Percentiles rank a stretch among this genome's conserved stretches.
phyloP scores from a whole-genome alignment of 1,140 invertebrate genomes.

The Drosophila bipectinata region DNA sequence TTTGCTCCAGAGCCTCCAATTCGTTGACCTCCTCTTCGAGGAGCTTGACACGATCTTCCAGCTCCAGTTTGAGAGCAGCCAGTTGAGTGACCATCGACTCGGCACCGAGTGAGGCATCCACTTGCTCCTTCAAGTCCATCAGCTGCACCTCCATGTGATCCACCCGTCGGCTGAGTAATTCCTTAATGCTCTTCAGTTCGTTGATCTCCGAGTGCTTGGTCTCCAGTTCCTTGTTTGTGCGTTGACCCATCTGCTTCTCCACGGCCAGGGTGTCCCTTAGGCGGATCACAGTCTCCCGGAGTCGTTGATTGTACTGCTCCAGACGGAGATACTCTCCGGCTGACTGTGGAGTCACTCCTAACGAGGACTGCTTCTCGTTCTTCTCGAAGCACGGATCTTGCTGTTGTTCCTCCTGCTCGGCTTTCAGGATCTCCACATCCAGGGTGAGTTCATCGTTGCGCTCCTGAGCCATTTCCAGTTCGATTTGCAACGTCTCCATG shows the following conservation, averaged over 20 bases:
- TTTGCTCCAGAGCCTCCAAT: constrained; percentile 91
- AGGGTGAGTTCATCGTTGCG: constrained; percentile 95
- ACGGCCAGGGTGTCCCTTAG: constrained; percentile 96
- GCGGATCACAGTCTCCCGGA: constrained; percentile 96
- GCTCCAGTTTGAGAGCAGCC: constrained; percentile 94
- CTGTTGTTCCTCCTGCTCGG: constrained; percentile 88
- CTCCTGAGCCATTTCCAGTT: constrained; percentile 94
- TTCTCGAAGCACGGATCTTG: constrained; percentile 65
- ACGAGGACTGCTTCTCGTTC: constrained; percentile 51
- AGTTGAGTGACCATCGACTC: constrained; percentile 99
- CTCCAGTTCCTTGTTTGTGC: constrained; percentile 95
- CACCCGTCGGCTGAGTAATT: constrained; percentile 90
- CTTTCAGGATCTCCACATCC: constrained; percentile 95
- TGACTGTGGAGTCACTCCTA: constrained; percentile 81
- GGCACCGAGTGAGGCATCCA: constrained; percentile 97
- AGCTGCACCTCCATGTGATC: constrained; percentile 94
- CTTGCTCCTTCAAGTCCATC: constrained; percentile 87
- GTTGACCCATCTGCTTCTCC: constrained; percentile 96
- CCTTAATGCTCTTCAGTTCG: constrained; percentile 92
- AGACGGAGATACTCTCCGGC: constrained; percentile 95
- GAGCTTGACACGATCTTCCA: constrained; percentile 94
- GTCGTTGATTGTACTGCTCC: constrained; percentile 95
- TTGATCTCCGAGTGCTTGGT: constrained; percentile 93
- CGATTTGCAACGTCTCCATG: constrained; percentile 94
- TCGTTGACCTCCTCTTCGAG: constrained; percentile 96